These are phyloP conservation scores for Frankliniella intonsa DNA, from an alignment of 2,888 invertebrate species.

Conservation along the genomic window DNA sequence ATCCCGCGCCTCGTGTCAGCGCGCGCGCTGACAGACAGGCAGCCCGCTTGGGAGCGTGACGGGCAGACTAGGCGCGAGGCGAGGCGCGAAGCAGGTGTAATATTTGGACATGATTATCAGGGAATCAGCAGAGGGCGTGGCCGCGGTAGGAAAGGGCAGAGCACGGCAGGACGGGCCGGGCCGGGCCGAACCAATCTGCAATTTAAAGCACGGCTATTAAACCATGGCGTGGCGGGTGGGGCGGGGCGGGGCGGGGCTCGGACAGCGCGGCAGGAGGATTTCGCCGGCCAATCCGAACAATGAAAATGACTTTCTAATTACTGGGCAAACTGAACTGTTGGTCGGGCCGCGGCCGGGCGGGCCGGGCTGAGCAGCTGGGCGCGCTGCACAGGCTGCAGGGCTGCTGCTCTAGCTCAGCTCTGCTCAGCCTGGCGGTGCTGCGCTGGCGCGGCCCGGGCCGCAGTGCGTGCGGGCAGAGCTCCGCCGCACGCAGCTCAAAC, in stretches of 20 bases:
- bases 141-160: not conserved
- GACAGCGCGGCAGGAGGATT: not conserved
- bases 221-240: not conserved
- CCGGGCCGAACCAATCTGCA: not conserved
- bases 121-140: not conserved
- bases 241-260: not conserved
- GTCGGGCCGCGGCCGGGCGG: not conserved
- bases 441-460: too few relatives aligned
- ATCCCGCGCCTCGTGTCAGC: too few relatives aligned
- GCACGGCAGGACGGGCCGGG: not conserved
- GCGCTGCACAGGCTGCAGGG: too few relatives aligned
- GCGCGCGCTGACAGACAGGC: too few relatives aligned
- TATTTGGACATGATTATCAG: too few relatives aligned
- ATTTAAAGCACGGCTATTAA: not conserved
- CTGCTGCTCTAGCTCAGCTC: too few relatives aligned
- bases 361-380: not conserved
- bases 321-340: not conserved
- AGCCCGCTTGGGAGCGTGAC: too few relatives aligned
- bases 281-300: not conserved
- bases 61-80: too few relatives aligned
- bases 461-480: too few relatives aligned
- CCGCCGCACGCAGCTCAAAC: too few relatives aligned
- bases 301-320: constrained; percentile 10
- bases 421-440: too few relatives aligned
- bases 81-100: too few relatives aligned